Evolutionary conservation across 2,113 vertebrate genomes (phyloP), one percentile per base, ranked within the genome.

Genomic region (Chaenogobius annularis): DNA sequence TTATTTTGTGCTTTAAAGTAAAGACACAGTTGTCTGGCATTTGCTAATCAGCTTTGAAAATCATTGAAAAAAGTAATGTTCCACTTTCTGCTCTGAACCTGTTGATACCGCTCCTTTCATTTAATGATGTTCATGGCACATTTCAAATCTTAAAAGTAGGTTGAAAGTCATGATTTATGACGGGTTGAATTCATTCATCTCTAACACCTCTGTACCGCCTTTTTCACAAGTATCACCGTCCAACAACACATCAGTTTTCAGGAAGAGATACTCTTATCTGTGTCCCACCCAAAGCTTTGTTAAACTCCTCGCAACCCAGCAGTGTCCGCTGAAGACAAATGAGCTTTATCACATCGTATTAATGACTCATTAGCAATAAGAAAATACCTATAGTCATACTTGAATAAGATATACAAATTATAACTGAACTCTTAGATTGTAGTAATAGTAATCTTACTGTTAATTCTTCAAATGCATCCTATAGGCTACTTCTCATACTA

Each of bases 241-340:
- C 12, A n/a, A 44, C 17, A 46, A 37, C 40, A 66, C 69, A 73
- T 77, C 46, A 26, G 65, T 77, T 78, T 68, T 78, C 19, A 31
- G 65, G 81, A 85, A 84, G 58, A 80, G 79, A 84, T 72, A 78
- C 19, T 11, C 43, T 85, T 87, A 90, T 89, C 89, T 9, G 59
- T 15, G 79, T 54, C 80, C 70, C 88, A 64, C 89, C 87, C 88
- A 71, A 40, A 66, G 71, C 70, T 70, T 58, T 69, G 74, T 35
- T 14, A 35, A 61, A 14, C 58, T 4, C 7, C 58, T 14, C 17
- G 35, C 15, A 61, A 7, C 31, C 47, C 19, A 64, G 7, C 68
- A 66, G 70, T 69, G 10, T 1, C n/a, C 13, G 10, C 31, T 48
- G n/a, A 6, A 1, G 3, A 55, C 55, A 79, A 31, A 64, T 64